These are phyloP conservation scores for Rhinichthys klamathensis DNA, from an alignment of 2,113 vertebrate genomes.

Conservation along the genomic window DNA sequence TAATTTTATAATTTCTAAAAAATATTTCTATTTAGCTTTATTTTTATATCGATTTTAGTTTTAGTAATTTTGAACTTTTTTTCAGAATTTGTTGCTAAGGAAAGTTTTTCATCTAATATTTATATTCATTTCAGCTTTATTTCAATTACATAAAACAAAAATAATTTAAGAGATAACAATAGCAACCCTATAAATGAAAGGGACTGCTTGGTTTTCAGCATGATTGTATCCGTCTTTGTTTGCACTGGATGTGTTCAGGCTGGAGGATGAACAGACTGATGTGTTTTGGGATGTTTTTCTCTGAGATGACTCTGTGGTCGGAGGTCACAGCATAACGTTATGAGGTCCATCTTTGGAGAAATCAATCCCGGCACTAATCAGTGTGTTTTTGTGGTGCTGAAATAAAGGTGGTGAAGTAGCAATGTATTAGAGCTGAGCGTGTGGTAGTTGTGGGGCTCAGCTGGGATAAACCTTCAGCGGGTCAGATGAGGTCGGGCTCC, in stretches of 20 bases:
- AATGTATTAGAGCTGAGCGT: neutral
- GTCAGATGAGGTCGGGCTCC: constrained; percentile 6
- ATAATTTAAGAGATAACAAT: neutral
- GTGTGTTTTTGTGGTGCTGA: neutral
- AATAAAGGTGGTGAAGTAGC: neutral
- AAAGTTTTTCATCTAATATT: too few species aligned
- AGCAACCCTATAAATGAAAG: neutral
- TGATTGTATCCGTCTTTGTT: neutral
- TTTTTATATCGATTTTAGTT: neutral
- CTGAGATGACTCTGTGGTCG: constrained; percentile 8
- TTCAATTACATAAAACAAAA: neutral
- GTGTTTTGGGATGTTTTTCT: constrained; percentile 51
- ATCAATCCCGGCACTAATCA: constrained; percentile 11
- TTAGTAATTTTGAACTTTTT: neutral
- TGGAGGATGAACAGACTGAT: neutral
- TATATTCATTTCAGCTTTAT: neutral
- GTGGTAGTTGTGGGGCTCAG: neutral
- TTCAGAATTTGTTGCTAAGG: too few species aligned
- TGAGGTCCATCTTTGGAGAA: constrained; percentile 3
- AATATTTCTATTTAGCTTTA: neutral
- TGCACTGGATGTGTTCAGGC: neutral
- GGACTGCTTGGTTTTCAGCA: neutral
- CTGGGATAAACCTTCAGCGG: neutral
- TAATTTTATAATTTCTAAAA: too few species aligned
- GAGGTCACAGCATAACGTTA: constrained; percentile 22